A percentile compares a stretch with the other conserved stretches of the same genome.
Evolutionary conservation across 2,113 vertebrate species (phyloP).

Genomic region (Hassar affinis): DNA sequence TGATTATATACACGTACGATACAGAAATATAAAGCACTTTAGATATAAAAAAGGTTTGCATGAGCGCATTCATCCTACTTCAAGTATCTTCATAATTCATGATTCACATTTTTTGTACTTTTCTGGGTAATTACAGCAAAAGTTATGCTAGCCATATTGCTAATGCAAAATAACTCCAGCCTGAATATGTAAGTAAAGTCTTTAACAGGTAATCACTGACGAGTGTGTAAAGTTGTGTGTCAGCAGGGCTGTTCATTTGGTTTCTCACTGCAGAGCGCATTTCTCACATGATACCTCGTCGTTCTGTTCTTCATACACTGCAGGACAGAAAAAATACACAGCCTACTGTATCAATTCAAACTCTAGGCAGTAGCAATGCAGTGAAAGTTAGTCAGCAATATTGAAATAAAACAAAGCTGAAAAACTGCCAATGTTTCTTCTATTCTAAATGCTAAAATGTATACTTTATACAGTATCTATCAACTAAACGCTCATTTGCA

Average conservation of each 20-base stretch:
- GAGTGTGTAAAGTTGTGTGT: not conserved
- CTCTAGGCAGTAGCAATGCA: not conserved
- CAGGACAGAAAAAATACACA: not conserved
- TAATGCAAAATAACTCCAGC: not conserved
- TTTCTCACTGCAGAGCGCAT: constrained; percentile 44
- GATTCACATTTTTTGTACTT: no score
- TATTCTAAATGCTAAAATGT: no score
- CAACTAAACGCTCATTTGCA: not conserved
- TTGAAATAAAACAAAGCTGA: not conserved
- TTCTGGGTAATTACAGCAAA: not conserved
- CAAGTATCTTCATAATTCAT: constrained; percentile 9
- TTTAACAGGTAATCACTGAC: not conserved
- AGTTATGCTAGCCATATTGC: not conserved
- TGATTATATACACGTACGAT: not conserved
- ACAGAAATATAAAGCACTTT: constrained; percentile 24
- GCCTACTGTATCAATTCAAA: not conserved
- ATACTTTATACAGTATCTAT: not conserved
- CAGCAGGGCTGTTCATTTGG: not conserved
- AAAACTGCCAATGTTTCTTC: not conserved
- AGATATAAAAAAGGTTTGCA: not conserved
- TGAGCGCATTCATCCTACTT: not conserved
- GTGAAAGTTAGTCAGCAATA: not conserved
- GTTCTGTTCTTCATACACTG: constrained; percentile 47
- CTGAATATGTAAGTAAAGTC: not conserved
- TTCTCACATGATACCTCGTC: constrained; percentile 37